Evolutionary conservation across 2,113 vertebrate species (phyloP), one percentile per base, ranked within the genome.

Genomic region (Cryptomyrus ogoouensis): DNA sequence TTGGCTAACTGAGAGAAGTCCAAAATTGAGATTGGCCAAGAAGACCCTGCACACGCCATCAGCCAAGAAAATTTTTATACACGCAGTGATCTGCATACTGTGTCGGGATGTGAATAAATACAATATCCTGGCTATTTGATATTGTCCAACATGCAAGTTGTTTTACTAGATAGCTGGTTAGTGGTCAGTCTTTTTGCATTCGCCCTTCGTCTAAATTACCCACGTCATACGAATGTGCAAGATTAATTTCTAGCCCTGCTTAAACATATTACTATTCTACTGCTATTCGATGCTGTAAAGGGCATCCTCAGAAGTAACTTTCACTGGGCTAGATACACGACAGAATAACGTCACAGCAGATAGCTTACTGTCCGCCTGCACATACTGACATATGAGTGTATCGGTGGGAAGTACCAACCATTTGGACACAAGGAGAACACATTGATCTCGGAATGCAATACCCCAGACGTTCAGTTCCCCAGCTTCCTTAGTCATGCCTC

Each of bases 361-460:
- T 77, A 24, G 19, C 52, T 10, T 5, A 13, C 52, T 80, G 35
- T 89, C 46, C 47, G 19, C 42, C 77, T 53, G 46, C 87, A 66
- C 56, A 50, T 15, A 3, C 52, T 27, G 58, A 74, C 35, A 58
- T 83, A 66, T 80, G 49, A 90, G 39, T 35, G 35, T 89, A 92
- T 91, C 70, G 89, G 90, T 89, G 87, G 91, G 89, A 89, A 70
- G 56, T 83, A 90, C 66, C 89, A 90, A 87, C 86, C 88, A 66
- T 87, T n/a, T 74, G 86, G 83, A 27, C 87, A 19, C 50, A 24
- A 83, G 49, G 74, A 91, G 70, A 91, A 77, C 6, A 31, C 90
- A 91, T 91, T 47, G 88, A 92, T 90, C 53, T 70, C 58, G 13
- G 85, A 89, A 3, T 42, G 42, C 83, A 31, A 47, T 66, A 70